A percentile compares a stretch with the other conserved stretches of the same genome.
These are phyloP conservation scores for Channallabes apus DNA, from an alignment of 2,797 vertebrate species.

Conservation along the genomic window DNA sequence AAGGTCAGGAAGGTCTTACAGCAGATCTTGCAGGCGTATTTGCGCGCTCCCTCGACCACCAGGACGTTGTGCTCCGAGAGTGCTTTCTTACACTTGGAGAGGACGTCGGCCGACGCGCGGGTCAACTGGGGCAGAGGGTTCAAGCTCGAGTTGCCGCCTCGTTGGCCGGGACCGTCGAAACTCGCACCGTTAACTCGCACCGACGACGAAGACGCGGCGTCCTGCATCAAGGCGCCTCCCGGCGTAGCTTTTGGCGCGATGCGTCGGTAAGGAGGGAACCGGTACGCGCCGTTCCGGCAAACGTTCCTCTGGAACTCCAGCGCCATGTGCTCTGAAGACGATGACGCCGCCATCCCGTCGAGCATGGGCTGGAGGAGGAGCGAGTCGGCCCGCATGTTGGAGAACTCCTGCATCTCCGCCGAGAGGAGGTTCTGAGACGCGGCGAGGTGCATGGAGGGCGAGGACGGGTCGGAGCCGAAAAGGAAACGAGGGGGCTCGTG, in stretches of 20 bases:
- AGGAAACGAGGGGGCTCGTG: conserved; percentile 75
- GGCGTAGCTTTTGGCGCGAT: conserved; percentile 88
- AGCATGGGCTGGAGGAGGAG: conserved; percentile 86
- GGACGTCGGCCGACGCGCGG: conserved; percentile 91
- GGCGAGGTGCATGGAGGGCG: conserved; percentile 71
- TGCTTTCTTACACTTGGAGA: conserved; percentile 98
- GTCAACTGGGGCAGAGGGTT: conserved; percentile 86
- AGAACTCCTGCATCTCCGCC: conserved; percentile 73
- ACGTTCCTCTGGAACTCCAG: conserved; percentile 86
- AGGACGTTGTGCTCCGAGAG: conserved; percentile 97
- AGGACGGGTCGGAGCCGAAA: conserved; percentile 77
- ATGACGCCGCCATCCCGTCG: conserved; percentile 77
- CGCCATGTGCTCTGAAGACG: conserved; percentile 78
- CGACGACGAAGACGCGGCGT: conserved; percentile 71
- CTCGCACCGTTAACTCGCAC: conserved; percentile 80
- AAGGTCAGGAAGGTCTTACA: conserved; percentile 97
- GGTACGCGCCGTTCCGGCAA: conserved; percentile 74
- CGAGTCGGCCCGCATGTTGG: conserved; percentile 79
- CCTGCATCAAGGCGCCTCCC: conserved; percentile 76
- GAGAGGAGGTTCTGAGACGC: conserved; percentile 58
- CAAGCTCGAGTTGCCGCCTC: conserved; percentile 21
- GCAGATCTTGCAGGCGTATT: conserved; percentile 98
- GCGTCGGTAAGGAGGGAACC: conserved; percentile 87
- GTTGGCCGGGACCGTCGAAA: conserved; percentile 61
- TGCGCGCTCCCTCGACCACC: conserved; percentile 95